A percentile compares a stretch with the other conserved stretches of the same genome.
Evolutionary conservation across 2,888 invertebrate genomes (phyloP).

Genomic region (Allophyes oxyacanthae): DNA sequence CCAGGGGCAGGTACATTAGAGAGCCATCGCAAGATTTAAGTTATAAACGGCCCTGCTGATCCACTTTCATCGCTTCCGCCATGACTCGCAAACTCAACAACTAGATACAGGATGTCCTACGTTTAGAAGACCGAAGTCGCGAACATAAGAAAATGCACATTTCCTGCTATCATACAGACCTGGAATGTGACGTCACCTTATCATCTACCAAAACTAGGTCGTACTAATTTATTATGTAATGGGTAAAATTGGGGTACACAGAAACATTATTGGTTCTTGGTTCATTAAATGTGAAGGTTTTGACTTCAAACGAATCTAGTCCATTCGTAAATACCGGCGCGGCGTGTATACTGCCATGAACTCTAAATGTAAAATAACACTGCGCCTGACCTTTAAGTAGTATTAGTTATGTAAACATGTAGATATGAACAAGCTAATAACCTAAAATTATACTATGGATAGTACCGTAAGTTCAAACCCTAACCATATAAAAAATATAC

Average conservation of each 20-base stretch:
- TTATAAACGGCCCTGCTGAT: constrained; percentile 52
- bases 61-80: constrained; percentile 69
- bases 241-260: constrained; percentile 34
- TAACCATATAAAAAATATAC: background rate
- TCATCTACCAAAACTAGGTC: constrained; percentile 67
- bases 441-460: background rate
- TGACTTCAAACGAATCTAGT: constrained; percentile 16
- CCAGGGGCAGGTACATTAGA: no score
- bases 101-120: constrained; percentile 68
- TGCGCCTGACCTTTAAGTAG: constrained; percentile 19
- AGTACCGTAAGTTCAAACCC: constrained; percentile 1
- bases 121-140: constrained; percentile 60
- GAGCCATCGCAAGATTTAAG: no score
- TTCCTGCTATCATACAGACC: constrained; percentile 74
- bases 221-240: constrained; percentile 50
- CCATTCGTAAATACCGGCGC: constrained; percentile 6
- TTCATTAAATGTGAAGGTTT: constrained; percentile 31
- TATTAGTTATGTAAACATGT: constrained; percentile 27
- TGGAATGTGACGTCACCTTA: constrained; percentile 76
- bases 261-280: constrained; percentile 30
- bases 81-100: constrained; percentile 54
- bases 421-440: constrained; percentile 17
- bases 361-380: constrained; percentile 16
- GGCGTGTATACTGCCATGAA: constrained; percentile 14
- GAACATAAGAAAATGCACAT: constrained; percentile 71